phyloP scores from a whole-genome alignment of 64 coral and sea anemone species.

The Dendronephthya gigantea region DNA sequence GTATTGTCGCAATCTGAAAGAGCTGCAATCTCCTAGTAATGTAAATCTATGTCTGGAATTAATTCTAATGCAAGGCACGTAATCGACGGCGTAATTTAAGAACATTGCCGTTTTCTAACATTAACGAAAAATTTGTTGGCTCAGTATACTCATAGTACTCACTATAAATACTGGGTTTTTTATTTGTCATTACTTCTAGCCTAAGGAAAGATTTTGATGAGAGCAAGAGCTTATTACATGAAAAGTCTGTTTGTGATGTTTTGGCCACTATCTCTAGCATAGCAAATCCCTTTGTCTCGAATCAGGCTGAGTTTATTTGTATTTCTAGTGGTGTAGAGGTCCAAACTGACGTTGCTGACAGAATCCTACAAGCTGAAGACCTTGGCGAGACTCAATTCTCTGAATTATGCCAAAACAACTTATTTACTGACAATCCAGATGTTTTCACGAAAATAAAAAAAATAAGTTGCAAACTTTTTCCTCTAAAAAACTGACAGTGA shows the following conservation, averaged over 20 bases:
- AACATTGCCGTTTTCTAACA: neutral
- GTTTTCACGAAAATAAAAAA: neutral
- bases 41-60: constrained; percentile 35
- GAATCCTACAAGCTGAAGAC: neutral
- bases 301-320: neutral
- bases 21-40: constrained; percentile 21
- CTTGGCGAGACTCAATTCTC: neutral
- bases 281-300: neutral
- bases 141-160: no score
- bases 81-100: neutral
- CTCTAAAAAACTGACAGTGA: neutral
- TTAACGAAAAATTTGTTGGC: no score
- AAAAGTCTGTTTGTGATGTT: neutral
- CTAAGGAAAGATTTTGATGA: neutral
- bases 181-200: neutral
- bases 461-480: neutral
- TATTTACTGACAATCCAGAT: neutral
- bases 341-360: neutral
- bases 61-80: neutral
- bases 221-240: neutral
- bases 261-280: neutral
- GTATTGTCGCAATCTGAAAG: constrained; percentile 44
- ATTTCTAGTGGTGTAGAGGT: neutral
- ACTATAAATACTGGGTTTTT: neutral
- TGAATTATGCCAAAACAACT: neutral